Evolutionary conservation across 2,797 vertebrate species (phyloP), one percentile per base, ranked within the genome.

Genomic region (Centroberyx gerrardi): DNA sequence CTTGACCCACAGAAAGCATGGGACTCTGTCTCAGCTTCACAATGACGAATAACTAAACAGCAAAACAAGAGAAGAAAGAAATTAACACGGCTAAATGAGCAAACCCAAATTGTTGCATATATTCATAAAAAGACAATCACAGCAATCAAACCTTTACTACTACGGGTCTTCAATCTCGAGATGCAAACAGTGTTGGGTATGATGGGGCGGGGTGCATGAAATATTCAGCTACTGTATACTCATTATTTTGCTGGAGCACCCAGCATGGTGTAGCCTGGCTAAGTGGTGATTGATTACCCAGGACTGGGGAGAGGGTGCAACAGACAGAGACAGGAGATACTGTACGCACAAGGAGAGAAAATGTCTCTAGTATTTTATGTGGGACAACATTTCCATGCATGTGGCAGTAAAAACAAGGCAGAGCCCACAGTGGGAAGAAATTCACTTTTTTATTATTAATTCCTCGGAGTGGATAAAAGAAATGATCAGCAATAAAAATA

Each of bases 201-300:
- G 76, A 83, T 76, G 73, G 83, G 78, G 69, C 67, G 52, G 79
- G 18, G 64, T 54, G 51, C 42, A 74, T 88, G 85, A 93, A 88
- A 94, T 90, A 93, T 93, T 89, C 80, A 88, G 90, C 89, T 76
- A 74, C 88, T 83, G 89, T 92, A 90, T 84, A 87, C 90, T 92
- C 91, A 91, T 95, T 93, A 93, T 92, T 92, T 91, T 44, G n/a
- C 80, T 49, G 65, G 78, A 76, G 81, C 83, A 67, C 86, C 78
- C 74, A 49, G 81, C 89, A 55, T 78, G 84, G 80, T 61, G 80
- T 53, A 81, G 91, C 76, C 85, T 74, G 81, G 86, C 83, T 92
- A 85, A 90, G 92, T 76, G 77, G 62, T 92, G 94, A 93, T 92
- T 90, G 93, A 94, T 94, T 85, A 87, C 88, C 86, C 71, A 10